Conservation (phyloP, 2,888 invertebrate species). For the Biston stratarius region DNA sequence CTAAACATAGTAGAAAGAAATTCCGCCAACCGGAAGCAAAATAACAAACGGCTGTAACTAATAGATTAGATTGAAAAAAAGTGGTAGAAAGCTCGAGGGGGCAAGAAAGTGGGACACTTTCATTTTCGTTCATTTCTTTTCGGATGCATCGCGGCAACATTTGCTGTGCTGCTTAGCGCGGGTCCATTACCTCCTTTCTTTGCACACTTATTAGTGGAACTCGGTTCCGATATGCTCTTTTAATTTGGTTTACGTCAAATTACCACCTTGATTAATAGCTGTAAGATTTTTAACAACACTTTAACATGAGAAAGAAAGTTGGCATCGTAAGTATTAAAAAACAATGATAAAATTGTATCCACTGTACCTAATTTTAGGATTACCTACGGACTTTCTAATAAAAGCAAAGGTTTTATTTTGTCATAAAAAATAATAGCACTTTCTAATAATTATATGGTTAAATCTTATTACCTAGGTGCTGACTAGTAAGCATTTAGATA, state of each 20-base stretch:
- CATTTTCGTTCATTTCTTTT: conserved; percentile 86
- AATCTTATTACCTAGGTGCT: background rate
- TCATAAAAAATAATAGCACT: background rate
- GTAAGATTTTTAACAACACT: conserved; percentile 1
- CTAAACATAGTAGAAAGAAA: conserved; percentile 50
- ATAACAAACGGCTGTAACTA: conserved; percentile 69
- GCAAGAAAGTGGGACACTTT: conserved; percentile 81
- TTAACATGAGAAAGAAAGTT: conserved; percentile 24
- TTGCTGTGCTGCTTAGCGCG: conserved; percentile 75
- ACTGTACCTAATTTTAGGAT: conserved; percentile 6
- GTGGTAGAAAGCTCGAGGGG: conserved; percentile 77
- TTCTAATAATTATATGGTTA: background rate
- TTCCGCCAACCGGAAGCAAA: conserved; percentile 63
- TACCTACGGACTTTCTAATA: conserved; percentile 10
- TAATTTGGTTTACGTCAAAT: conserved; percentile 42
- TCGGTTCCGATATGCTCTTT: conserved; percentile 52
- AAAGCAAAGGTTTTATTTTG: background rate
- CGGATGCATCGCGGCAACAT: conserved; percentile 75
- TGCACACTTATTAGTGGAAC: conserved; percentile 64
- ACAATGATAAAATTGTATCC: conserved; percentile 10
- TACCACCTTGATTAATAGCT: conserved; percentile 25
- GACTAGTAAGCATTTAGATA: background rate
- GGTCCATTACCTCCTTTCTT: conserved; percentile 77
- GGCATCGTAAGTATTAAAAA: conserved; percentile 8
- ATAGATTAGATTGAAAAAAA: conserved; percentile 77